Base-by-base conservation (phyloP, 2,888 invertebrate genomes). In the Drosophila aldrichi region DNA sequence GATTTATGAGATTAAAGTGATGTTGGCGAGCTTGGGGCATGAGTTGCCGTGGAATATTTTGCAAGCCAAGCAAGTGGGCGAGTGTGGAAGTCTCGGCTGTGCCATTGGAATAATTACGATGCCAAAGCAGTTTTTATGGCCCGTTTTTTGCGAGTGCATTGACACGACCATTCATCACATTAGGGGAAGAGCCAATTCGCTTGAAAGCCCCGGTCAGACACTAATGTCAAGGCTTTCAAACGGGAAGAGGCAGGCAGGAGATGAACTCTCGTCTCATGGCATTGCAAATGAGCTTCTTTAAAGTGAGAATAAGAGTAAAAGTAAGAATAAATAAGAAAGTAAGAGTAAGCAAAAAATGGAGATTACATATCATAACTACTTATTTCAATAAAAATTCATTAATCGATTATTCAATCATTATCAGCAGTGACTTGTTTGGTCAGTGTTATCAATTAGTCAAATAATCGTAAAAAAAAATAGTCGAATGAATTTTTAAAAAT, bases 1-100 rank as follows among this genome's bases (percentile, higher is more conserved):
- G 86, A 89, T 87, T 89, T 89, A 87, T 87, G 86, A 73, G 77
- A 81, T 85, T 89, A 81, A 79, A 77, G 85, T 69, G 67, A 55
- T 46, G 25, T 59, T 20, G 51, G 25, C 64, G 14, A 12, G 65
- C 36, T 41, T n/a, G 8, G 40, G 10, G 62, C 67, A 66, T 63
- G 66, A 69, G 52, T 65, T 61, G 69, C 44, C 56, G 32, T 44
- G 65, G 64, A 51, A 79, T 65, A 73, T 58, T 73, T 63, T 71
- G 70, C 67, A 64, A 46, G 43, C 43, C 38, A 14, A 34, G 34
- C 48, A 1, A 7, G 48, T 18, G 32, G 29, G 12, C n/a, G 48
- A n/a, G n/a, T n/a, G n/a, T n/a, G n/a, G n/a, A 3, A 9, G 48
- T 59, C 49, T 29, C 22, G 10, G 32, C 3, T 22, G 44, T 55